Evolutionary conservation across 2,797 vertebrate genomes (phyloP), one percentile per base, ranked within the genome.

Genomic region (Rhynchotus rufescens): DNA sequence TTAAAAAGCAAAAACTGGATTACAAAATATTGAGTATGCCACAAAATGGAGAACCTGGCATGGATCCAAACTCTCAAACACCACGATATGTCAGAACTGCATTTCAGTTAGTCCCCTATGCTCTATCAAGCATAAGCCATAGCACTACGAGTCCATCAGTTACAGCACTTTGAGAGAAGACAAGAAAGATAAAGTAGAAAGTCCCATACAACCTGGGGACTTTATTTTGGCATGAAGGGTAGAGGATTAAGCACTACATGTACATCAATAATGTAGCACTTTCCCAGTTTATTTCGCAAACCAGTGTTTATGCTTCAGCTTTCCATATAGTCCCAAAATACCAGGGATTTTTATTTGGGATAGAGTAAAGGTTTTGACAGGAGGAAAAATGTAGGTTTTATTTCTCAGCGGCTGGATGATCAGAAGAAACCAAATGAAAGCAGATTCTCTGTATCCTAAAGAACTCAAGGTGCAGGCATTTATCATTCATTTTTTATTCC

Each of bases 401-500:
- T 28, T 79, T 87, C 92, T 64, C 61, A 62, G 9, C 65, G 12
- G 86, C 10, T 71, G 15, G 32, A 16, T 30, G 77, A 71, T 3
- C 60, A 22, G n/a, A 49, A 68, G 73, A 80, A 57, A 88, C 6
- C 15, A 23, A 20, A 1, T 59, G 38, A 72, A 88, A 45, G 67
- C 20, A 81, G 81, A 71, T 51, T 69, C 42, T n/a, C 54, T 42
- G 15, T 17, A 57, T 75, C 61, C 34, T 47, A 51, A 80, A 40
- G 49, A 78, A 51, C 57, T 80, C 75, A 64, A 80, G 80, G 47
- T 36, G 77, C n/a, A 40, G 32, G 25, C 54, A 54, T 84, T 95
- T 61, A 66, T 92, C 88, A 77, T 19, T 57, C 0, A 94, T 71
- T 80, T 93, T 93, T 94, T 68, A 59, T 84, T 88, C 52, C 69